Conservation (phyloP, 2,113 vertebrate species). For the Tragelaphus scriptus region DNA sequence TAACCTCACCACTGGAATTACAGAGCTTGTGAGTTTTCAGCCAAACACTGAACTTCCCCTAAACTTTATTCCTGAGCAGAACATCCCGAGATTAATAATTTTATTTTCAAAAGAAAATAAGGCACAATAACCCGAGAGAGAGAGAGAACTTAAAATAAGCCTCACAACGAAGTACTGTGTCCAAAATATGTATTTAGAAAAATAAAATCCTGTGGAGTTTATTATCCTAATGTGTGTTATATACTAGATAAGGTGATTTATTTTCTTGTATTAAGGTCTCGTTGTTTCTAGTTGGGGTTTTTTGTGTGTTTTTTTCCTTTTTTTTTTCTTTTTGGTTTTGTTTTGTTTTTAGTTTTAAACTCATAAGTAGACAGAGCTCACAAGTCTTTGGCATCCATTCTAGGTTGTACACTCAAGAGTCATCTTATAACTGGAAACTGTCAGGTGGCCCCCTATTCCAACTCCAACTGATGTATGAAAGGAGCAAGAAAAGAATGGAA, state of each 20-base stretch:
- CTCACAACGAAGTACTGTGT: conserved; percentile 48
- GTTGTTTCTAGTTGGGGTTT: conserved; percentile 4
- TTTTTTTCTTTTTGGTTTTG: conserved; percentile 23
- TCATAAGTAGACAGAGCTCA: conserved; percentile 72
- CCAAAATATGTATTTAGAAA: conserved; percentile 55
- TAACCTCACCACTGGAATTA: conserved; percentile 35
- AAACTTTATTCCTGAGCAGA: conserved; percentile 14
- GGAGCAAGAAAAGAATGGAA: conserved; percentile 8
- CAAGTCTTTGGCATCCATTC: conserved; percentile 85
- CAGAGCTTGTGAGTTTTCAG: conserved; percentile 43
- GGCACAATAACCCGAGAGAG: neutral
- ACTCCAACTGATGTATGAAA: neutral
- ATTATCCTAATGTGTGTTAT: conserved; percentile 61
- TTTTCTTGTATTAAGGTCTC: conserved; percentile 59
- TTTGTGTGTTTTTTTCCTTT: conserved; percentile 35
- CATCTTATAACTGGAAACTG: conserved; percentile 83
- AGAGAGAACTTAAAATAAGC: conserved; percentile 17
- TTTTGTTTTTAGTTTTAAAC: neutral
- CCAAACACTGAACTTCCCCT: conserved; percentile 50
- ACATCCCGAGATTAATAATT: neutral
- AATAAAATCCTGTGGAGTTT: conserved; percentile 71
- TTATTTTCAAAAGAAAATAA: conserved; percentile 47
- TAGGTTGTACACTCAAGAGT: conserved; percentile 69
- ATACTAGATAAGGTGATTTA: conserved; percentile 57
- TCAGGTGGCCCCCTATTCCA: conserved; percentile 52